These are phyloP conservation scores for Myiagra hebetior DNA, from an alignment of 2,113 vertebrate species.

Conservation along the genomic window DNA sequence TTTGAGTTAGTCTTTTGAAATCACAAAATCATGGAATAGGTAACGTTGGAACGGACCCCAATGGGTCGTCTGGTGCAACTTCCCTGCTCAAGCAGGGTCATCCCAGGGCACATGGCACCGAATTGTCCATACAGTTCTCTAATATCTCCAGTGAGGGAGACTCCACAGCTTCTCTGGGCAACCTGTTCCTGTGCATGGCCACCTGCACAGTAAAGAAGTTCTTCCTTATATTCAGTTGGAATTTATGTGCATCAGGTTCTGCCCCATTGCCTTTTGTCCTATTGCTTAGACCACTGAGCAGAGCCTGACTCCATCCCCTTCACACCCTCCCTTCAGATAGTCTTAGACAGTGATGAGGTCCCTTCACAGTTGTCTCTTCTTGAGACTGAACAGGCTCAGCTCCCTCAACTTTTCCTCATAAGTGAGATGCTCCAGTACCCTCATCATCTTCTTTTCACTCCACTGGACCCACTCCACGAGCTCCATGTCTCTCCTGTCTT, in stretches of 20 bases:
- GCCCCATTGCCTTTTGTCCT: not conserved
- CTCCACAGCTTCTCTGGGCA: not conserved
- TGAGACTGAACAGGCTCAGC: not conserved
- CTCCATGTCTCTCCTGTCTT: not conserved
- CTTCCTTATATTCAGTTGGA: not conserved
- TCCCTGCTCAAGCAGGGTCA: not conserved
- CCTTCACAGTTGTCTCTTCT: not conserved
- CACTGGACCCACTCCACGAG: not conserved
- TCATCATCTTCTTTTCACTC: not conserved
- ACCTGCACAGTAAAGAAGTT: not conserved
- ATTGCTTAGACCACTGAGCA: not conserved
- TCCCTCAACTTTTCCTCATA: not conserved
- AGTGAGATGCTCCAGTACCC: not conserved
- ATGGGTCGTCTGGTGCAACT: not conserved
- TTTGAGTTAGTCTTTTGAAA: not conserved
- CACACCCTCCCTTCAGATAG: not conserved
- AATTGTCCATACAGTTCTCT: not conserved
- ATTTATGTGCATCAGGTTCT: not conserved
- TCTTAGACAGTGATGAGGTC: fast-evolving
- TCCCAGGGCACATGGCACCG: not conserved
- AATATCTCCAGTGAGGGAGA: not conserved
- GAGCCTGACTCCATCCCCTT: not conserved
- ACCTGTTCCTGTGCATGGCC: not conserved
- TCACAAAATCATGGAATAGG: not conserved
- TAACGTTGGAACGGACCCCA: not conserved